A percentile compares a stretch with the other conserved stretches of the same genome.
These are phyloP conservation scores for Diacarnus erythraeanus DNA, from an alignment of 37 sponge, comb jelly and placozoan species.

Conservation along the genomic window DNA sequence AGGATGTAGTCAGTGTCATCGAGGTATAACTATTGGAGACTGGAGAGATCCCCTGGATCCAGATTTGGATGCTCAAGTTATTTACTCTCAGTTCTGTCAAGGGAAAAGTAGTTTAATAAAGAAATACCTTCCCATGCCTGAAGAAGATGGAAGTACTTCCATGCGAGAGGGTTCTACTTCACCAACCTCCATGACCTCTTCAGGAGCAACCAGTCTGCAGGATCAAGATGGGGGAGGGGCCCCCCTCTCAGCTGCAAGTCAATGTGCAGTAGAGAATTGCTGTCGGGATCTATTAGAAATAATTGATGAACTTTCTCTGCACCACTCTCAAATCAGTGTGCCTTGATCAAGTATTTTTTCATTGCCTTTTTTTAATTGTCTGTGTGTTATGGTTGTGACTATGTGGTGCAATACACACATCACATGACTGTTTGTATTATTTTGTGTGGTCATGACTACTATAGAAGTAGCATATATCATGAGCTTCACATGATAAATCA, in stretches of 20 bases:
- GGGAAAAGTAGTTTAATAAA: conserved; percentile 38
- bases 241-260: background rate
- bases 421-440: background rate
- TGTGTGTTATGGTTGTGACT: conserved; percentile 4
- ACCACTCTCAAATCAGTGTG: conserved; percentile 39
- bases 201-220: conserved; percentile 41
- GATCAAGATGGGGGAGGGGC: conserved; percentile 15
- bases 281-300: conserved; percentile 33
- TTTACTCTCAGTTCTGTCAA: conserved; percentile 82
- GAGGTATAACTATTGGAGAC: conserved; percentile 91
- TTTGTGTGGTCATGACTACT: background rate
- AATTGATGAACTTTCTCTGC: conserved; percentile 36
- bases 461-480: too few species aligned
- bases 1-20: conserved; percentile 87
- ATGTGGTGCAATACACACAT: background rate
- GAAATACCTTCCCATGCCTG: conserved; percentile 18
- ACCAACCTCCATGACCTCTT: conserved; percentile 45
- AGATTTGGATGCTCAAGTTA: conserved; percentile 87
- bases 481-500: too few species aligned
- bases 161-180: conserved; percentile 28
- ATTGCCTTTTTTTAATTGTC: background rate
- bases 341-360: background rate
- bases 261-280: background rate
- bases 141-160: conserved; percentile 20
- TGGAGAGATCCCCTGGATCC: conserved; percentile 97